phyloP scores from a whole-genome alignment of 2,113 vertebrate species.

The Gymnarchus niloticus region DNA sequence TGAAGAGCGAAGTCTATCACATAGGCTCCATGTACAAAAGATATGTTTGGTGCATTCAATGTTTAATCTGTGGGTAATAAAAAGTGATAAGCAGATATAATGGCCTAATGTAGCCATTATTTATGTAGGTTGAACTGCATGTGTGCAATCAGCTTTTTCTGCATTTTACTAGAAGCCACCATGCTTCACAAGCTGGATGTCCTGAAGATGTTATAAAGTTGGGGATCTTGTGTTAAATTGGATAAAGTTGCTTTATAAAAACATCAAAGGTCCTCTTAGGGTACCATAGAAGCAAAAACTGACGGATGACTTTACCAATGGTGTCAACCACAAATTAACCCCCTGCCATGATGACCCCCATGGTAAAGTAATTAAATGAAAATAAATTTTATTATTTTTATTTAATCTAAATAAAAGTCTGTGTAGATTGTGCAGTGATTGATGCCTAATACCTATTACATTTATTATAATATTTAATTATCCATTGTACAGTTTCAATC shows the following conservation, averaged over 20 bases:
- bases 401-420: not conserved
- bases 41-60: not conserved
- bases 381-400: not conserved
- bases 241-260: not conserved
- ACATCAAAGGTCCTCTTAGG: not conserved
- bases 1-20: constrained; percentile 15
- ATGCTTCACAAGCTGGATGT: not conserved
- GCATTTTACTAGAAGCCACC: not conserved
- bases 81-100: constrained; percentile 45
- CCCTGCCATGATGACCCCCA: not conserved
- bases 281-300: not conserved
- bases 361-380: not conserved
- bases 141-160: not conserved
- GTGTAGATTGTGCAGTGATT: not conserved
- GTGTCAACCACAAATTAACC: not conserved
- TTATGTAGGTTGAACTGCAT: not conserved
- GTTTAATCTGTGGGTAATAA: constrained; percentile 33
- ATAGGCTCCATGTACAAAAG: not conserved
- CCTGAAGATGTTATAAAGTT: not conserved
- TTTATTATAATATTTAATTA: not conserved
- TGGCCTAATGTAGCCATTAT: not conserved
- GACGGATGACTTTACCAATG: not conserved
- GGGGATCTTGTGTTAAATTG: not conserved
- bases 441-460: not conserved
- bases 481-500: not conserved